Evolutionary conservation across 2,797 vertebrate species (phyloP).

Genomic region (Epinephelus awoara): DNA sequence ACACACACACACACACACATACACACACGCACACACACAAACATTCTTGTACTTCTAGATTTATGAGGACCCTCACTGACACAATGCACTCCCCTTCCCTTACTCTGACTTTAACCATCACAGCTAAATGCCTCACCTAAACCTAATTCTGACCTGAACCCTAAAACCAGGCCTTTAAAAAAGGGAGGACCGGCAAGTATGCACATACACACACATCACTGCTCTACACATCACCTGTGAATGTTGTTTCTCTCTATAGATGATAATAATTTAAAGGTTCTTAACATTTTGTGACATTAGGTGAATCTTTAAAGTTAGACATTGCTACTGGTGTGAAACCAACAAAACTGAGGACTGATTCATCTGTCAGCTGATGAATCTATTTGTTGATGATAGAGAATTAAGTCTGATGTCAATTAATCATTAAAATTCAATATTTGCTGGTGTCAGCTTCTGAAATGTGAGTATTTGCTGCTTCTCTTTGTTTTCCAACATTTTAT

Average conservation of each 20-base stretch:
- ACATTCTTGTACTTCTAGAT: too few relatives aligned
- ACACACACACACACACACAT: conserved; percentile 4
- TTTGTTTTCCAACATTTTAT: not conserved
- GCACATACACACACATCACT: not conserved
- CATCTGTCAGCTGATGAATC: not conserved
- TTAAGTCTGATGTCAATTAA: not conserved
- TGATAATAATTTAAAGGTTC: not conserved
- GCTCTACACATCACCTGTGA: not conserved
- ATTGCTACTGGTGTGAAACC: not conserved
- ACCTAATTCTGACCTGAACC: too few relatives aligned
- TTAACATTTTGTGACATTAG: not conserved
- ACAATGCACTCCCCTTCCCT: too few relatives aligned
- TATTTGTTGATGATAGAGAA: not conserved
- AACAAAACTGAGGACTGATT: not conserved
- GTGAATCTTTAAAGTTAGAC: not conserved
- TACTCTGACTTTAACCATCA: too few relatives aligned
- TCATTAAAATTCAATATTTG: not conserved
- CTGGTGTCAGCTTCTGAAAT: not conserved
- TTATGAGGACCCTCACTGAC: too few relatives aligned
- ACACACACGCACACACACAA: conserved; percentile 11
- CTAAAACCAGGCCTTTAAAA: too few relatives aligned
- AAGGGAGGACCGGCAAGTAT: too few relatives aligned
- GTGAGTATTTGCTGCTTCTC: not conserved
- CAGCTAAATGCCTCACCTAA: too few relatives aligned
- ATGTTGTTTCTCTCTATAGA: not conserved